A percentile compares a stretch with the other conserved stretches of the same genome.
Conservation (phyloP, 2,113 vertebrate genomes). For the Cyphotilapia sp. region DNA sequence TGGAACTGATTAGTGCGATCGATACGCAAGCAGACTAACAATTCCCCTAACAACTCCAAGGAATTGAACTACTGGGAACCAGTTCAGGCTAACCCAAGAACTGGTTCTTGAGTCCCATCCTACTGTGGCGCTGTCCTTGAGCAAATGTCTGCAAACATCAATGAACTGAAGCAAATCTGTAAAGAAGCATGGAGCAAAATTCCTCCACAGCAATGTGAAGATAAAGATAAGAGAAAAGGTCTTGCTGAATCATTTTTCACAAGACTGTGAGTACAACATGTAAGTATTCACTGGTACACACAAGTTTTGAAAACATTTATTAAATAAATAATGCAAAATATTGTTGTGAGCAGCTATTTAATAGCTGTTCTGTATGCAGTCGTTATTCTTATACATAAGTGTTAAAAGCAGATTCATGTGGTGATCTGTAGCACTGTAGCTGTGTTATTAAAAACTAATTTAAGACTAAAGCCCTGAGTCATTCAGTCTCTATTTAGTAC, state of each 20-base stretch:
- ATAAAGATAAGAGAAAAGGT: not conserved
- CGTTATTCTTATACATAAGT: not conserved
- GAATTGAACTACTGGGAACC: not conserved
- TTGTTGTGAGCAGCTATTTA: not conserved
- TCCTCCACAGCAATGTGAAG: not conserved
- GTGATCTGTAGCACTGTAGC: not conserved
- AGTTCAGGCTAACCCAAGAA: not conserved
- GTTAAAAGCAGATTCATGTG: not conserved
- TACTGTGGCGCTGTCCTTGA: not conserved
- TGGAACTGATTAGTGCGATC: not conserved
- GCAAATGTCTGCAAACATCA: not conserved
- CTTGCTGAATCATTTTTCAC: not conserved
- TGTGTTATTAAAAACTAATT: slow-evolving; percentile 2
- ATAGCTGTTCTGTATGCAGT: not conserved
- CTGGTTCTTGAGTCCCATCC: not conserved
- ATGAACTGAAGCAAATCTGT: not conserved
- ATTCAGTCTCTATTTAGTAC: slow-evolving; percentile 5
- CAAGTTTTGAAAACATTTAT: not conserved
- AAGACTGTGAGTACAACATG: not conserved
- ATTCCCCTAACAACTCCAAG: not conserved
- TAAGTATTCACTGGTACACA: not conserved
- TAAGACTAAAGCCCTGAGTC: slow-evolving; percentile 16
- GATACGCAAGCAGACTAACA: not conserved
- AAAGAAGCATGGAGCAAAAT: not conserved
- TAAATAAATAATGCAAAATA: not conserved